These are phyloP conservation scores for Phocoena sinus DNA, from an alignment of 2,113 vertebrate species.

Conservation along the genomic window DNA sequence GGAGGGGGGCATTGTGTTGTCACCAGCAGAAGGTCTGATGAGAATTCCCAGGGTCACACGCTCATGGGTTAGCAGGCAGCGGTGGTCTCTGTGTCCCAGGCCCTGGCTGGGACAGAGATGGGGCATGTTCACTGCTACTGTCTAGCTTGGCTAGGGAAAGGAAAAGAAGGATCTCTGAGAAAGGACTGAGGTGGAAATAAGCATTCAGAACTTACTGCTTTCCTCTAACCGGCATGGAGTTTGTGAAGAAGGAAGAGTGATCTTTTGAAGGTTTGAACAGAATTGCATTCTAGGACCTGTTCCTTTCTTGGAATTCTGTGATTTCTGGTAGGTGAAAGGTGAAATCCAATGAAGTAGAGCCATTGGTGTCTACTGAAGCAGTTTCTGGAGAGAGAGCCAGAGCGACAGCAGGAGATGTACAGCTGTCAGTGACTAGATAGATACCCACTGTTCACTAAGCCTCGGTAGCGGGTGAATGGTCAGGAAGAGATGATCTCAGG, in stretches of 20 bases:
- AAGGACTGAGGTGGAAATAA: neutral
- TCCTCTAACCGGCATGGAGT: neutral
- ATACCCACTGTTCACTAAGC: neutral
- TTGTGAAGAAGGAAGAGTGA: neutral
- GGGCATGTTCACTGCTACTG: neutral
- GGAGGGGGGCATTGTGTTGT: neutral
- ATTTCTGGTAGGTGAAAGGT: neutral
- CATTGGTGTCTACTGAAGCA: neutral
- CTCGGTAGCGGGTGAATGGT: neutral
- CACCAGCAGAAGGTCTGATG: neutral
- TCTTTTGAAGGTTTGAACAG: neutral
- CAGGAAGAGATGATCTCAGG: neutral
- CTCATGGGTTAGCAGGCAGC: neutral
- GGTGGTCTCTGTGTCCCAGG: neutral
- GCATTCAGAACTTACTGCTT: neutral
- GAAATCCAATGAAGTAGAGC: neutral
- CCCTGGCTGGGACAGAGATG: neutral
- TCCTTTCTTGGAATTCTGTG: neutral
- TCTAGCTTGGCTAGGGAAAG: neutral
- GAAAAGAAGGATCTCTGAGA: neutral
- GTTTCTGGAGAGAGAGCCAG: neutral
- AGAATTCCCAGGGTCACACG: neutral
- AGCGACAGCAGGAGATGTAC: neutral
- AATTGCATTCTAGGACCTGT: neutral
- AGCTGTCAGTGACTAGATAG: neutral